These are phyloP conservation scores for Molossus molossus DNA, from an alignment of 2,797 vertebrate genomes.

Conservation along the genomic window DNA sequence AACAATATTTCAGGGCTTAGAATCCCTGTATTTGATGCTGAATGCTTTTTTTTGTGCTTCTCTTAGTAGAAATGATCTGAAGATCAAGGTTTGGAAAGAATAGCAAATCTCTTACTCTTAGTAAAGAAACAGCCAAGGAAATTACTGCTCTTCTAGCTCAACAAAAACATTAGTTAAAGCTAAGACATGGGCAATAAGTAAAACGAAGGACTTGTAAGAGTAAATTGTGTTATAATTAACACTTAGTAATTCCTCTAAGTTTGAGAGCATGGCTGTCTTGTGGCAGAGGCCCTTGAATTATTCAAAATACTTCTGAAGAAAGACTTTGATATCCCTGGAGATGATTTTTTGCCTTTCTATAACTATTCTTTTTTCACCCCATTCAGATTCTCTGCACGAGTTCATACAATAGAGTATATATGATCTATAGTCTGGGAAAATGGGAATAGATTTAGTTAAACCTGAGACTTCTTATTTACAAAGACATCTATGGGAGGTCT, in stretches of 20 bases:
- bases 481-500: not conserved
- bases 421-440: conserved; percentile 6
- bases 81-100: conserved; percentile 64
- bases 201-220: conserved; percentile 64
- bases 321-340: conserved; percentile 70
- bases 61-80: conserved; percentile 53
- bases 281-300: conserved; percentile 70
- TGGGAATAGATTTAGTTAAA: conserved; percentile 34
- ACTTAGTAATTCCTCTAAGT: conserved; percentile 71
- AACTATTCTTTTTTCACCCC: not conserved
- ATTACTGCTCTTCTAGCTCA: conserved; percentile 69
- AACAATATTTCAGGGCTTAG: conserved; percentile 27
- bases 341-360: conserved; percentile 52
- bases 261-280: conserved; percentile 56
- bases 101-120: conserved; percentile 42
- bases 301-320: conserved; percentile 73
- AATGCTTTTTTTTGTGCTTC: not conserved
- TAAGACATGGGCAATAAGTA: conserved; percentile 65
- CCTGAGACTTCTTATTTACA: not conserved
- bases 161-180: conserved; percentile 74
- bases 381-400: not conserved
- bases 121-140: conserved; percentile 75
- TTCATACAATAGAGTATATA: not conserved
- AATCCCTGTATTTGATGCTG: conserved; percentile 36
- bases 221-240: conserved; percentile 73